Evolutionary conservation across 2,113 vertebrate species (phyloP).

Genomic region (Cynocephalus volans): DNA sequence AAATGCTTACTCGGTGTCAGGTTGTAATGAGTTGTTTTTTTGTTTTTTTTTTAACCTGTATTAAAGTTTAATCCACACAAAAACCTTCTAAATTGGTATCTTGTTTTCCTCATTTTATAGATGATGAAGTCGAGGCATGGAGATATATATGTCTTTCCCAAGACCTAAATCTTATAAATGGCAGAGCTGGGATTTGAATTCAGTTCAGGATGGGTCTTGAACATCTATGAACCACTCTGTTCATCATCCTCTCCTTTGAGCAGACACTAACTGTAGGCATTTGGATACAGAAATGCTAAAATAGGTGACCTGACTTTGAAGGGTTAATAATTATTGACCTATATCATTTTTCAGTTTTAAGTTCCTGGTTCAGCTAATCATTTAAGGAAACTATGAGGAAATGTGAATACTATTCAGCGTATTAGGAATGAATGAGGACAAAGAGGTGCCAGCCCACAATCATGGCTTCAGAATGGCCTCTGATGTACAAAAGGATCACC

Average conservation of each 20-base stretch:
- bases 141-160: neutral
- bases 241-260: neutral
- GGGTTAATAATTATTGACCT: neutral
- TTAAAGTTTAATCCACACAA: neutral
- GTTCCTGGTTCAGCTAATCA: neutral
- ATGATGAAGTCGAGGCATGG: neutral
- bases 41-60: neutral
- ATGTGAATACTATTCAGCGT: neutral
- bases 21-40: neutral
- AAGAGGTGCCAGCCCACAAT: neutral
- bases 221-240: neutral
- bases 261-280: neutral
- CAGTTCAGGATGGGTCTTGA: neutral
- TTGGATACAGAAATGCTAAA: neutral
- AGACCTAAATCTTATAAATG: neutral
- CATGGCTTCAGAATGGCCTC: constrained; percentile 15
- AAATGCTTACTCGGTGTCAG: neutral
- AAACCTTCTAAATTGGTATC: neutral
- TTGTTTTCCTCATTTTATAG: neutral
- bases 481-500: neutral
- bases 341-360: neutral
- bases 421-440: neutral
- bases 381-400: neutral
- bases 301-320: constrained; percentile 43
- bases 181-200: neutral